phyloP scores from a whole-genome alignment of 2,888 invertebrate genomes.

The Zaprionus obscuricornis region DNA sequence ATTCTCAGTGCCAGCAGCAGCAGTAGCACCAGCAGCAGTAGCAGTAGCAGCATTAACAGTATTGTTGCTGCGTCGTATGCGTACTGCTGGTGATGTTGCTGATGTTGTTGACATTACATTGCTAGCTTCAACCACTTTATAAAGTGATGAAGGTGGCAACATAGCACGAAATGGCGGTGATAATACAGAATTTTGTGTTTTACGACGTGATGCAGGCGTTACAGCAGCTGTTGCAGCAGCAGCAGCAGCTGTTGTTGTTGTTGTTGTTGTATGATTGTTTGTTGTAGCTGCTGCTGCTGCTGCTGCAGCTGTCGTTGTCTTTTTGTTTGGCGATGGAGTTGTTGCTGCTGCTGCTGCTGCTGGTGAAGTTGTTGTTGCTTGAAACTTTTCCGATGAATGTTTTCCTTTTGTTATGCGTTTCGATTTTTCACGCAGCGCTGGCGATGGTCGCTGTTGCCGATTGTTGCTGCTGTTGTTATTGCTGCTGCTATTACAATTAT shows the following conservation, averaged over 20 bases:
- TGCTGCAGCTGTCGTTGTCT: constrained; percentile 45
- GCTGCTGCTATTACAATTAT: constrained; percentile 45
- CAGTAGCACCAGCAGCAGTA: too few relatives aligned
- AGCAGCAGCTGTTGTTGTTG: constrained; percentile 51
- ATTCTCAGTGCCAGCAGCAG: constrained; percentile 40
- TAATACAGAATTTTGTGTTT: constrained; percentile 55
- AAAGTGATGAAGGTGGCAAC: constrained; percentile 80
- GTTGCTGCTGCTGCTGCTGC: constrained; percentile 34
- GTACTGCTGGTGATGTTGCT: constrained; percentile 56
- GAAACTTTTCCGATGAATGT: constrained; percentile 80
- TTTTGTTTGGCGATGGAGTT: constrained; percentile 36
- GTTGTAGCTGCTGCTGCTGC: constrained; percentile 46
- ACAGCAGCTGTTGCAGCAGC: constrained; percentile 37
- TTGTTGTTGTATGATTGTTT: constrained; percentile 33
- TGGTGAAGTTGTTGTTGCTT: constrained; percentile 39
- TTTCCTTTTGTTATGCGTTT: constrained; percentile 80
- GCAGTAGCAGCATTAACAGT: constrained; percentile 39
- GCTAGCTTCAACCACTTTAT: constrained; percentile 80
- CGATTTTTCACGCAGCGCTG: constrained; percentile 77
- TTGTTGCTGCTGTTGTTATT: constrained; percentile 59
- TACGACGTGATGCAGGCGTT: constrained; percentile 57
- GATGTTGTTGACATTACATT: constrained; percentile 60
- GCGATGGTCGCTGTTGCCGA: constrained; percentile 62
- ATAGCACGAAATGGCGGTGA: constrained; percentile 82
- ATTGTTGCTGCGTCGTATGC: constrained; percentile 34